phyloP scores from a whole-genome alignment of 2,888 invertebrate species.

The Drosophila melanosoma region DNA sequence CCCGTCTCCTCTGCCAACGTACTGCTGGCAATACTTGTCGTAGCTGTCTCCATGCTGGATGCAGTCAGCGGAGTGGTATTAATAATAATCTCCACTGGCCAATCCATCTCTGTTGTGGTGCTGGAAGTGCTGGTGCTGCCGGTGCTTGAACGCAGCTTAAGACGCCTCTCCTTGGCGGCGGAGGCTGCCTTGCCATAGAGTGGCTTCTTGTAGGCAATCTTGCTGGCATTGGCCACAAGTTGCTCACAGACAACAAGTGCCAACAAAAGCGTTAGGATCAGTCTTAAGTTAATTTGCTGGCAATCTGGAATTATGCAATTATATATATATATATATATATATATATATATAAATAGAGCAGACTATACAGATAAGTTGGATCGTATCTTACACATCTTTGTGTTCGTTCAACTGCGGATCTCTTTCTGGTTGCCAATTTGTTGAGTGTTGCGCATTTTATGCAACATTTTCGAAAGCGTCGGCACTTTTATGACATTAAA shows the following conservation, averaged over 20 bases:
- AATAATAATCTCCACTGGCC: slow-evolving; percentile 69
- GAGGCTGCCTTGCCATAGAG: slow-evolving; percentile 63
- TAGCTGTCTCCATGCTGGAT: not conserved
- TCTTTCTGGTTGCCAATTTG: slow-evolving; percentile 40
- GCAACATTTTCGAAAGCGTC: slow-evolving; percentile 32
- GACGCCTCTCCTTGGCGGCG: slow-evolving; percentile 61
- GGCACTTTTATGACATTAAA: slow-evolving; percentile 30
- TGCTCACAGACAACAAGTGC: slow-evolving; percentile 24
- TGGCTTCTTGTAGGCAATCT: slow-evolving; percentile 76
- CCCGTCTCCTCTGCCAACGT: not conserved
- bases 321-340: not conserved
- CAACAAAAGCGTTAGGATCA: slow-evolving; percentile 40
- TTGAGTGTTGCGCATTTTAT: slow-evolving; percentile 37
- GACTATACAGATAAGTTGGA: not conserved
- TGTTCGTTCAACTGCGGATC: not conserved
- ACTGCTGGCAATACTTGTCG: not conserved
- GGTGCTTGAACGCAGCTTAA: slow-evolving; percentile 15
- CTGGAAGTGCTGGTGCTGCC: slow-evolving; percentile 8
- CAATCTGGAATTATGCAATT: slow-evolving; percentile 27
- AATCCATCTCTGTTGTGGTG: slow-evolving; percentile 25
- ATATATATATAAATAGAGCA: not conserved
- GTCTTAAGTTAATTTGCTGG: slow-evolving; percentile 26
- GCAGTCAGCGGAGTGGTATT: slow-evolving; percentile 30
- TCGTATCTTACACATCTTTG: slow-evolving; percentile 40
- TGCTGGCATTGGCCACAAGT: slow-evolving; percentile 47